Base-by-base conservation (phyloP, 2,888 invertebrate genomes). In the Xestia sexstrigata region DNA sequence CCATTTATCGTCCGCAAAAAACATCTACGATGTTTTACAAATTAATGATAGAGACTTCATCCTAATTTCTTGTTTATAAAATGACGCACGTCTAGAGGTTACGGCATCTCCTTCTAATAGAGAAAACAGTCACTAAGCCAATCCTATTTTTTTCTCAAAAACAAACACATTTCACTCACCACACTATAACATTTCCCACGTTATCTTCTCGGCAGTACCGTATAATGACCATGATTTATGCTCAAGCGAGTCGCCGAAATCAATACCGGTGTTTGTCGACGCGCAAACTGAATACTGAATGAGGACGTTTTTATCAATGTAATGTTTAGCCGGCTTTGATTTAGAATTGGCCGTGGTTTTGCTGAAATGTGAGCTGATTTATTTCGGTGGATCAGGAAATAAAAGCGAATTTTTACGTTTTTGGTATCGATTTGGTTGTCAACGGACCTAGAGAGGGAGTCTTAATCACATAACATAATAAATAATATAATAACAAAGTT, bases 221-320 rank as follows among this genome's bases (percentile, higher is more conserved):
- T 75, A 87, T 87, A 85, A 87, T 87, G 83, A 85, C 76, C 79
- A 39, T 77, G 87, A 87, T 85, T 83, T 83, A 87, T 76, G 78
- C 81, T 55, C 67, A 68, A 58, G 60, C 62, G 79, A 71, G 45
- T 69, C 69, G 58, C 58, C 65, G 81, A 81, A 87, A 87, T 87
- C 87, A 80, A 87, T 85, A 87, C 77, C 73, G 65, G 47, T 82
- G 76, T 85, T 83, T 81, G 84, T 71, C 45, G 73, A 78, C 73
- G 47, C 76, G 71, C 63, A 76, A 20, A 74, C 76, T 62, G 88
- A 82, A 84, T 88, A 75, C 78, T 7, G 42, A 87, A 87, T 84
- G 79, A 82, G 82, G 69, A 69, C 70, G 67, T 82, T 86, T 83
- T 82, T 80, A 80, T 82, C 79, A 78, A 77, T 75, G 73, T 79